A percentile compares a stretch with the other conserved stretches of the same genome.
These are phyloP conservation scores for Adelognathus sp. DNA, from an alignment of 2,888 invertebrate genomes.

Conservation along the genomic window DNA sequence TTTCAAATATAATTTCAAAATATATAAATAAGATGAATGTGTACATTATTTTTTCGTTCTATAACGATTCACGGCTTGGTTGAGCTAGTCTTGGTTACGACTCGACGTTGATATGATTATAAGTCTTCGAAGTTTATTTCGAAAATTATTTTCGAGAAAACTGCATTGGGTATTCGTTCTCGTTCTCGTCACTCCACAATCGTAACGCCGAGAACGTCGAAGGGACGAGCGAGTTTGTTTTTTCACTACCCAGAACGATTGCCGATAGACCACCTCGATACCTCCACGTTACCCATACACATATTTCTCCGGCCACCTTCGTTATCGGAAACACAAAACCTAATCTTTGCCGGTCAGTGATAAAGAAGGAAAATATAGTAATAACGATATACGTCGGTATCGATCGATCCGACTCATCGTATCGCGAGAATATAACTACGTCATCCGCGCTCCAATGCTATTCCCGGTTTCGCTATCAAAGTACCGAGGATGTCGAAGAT, in stretches of 20 bases:
- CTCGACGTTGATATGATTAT: no score
- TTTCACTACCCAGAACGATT: background rate
- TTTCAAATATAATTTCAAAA: no score
- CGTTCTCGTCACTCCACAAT: background rate
- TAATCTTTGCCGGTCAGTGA: conserved; percentile 45
- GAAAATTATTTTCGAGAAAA: no score
- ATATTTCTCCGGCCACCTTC: background rate
- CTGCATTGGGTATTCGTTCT: background rate
- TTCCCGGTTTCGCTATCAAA: background rate
- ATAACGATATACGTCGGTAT: background rate
- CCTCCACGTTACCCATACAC: no score
- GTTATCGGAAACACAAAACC: conserved; percentile 45
- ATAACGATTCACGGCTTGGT: no score
- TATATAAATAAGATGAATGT: no score
- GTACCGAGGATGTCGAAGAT: background rate
- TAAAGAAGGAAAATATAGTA: conserved; percentile 16
- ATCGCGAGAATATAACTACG: background rate
- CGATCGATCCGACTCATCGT: conserved; percentile 10
- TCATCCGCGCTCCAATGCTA: background rate
- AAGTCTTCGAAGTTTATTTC: no score
- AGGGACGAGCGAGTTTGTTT: background rate
- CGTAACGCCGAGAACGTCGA: background rate
- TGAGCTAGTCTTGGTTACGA: no score
- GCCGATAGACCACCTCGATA: background rate
- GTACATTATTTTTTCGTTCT: no score